Base-by-base conservation (phyloP, 1,140 invertebrate genomes). In the Eufriesea mexicana region DNA sequence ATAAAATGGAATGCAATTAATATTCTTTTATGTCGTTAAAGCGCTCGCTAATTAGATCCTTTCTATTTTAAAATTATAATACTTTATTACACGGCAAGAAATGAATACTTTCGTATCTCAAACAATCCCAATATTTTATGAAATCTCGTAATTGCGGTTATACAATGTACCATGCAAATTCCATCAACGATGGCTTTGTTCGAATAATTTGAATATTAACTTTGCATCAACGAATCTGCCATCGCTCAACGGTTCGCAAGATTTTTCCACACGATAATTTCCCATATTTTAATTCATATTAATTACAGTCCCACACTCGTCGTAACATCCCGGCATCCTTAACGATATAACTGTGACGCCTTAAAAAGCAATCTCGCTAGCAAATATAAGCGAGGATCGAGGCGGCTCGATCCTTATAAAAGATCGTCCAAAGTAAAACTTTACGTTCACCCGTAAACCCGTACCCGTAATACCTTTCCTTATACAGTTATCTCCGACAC, bases 401-500 rank as follows among this genome's bases (percentile, higher is more conserved):
- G 23, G 28, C 42, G 45, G 23, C 28, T 42, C 25, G 25, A 45
- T 72, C 54, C 54, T 62, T 49, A 62, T 72, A 72, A 72, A 79
- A 79, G 42, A 79, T 45, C 47, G 20, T 79, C 16, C 61, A 74
- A 76, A 81, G 61, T 76, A 76, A 81, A 75, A 35, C 45, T 72
- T 72, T 62, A 75, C 49, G 59, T 25, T 55, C 72, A 54, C 25
- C 59, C n/a, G 71, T 62, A 79, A 76, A 81, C 49, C 25, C 61
- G 71, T 75, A 75, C 61, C 42, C 25, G 55, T 51, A 54, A 75
- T 55, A 45, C 72, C 51, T 81, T n/a, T 45, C 72, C 79, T 81
- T 81, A 81, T 81, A 81, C 72, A 76, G 79, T 75, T 81, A 76
- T 81, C 72, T 57, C 8, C 51, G 61, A 55, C 51, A 23, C 10